phyloP scores from a whole-genome alignment of 2,888 invertebrate species.

The Lycaena phlaeas region DNA sequence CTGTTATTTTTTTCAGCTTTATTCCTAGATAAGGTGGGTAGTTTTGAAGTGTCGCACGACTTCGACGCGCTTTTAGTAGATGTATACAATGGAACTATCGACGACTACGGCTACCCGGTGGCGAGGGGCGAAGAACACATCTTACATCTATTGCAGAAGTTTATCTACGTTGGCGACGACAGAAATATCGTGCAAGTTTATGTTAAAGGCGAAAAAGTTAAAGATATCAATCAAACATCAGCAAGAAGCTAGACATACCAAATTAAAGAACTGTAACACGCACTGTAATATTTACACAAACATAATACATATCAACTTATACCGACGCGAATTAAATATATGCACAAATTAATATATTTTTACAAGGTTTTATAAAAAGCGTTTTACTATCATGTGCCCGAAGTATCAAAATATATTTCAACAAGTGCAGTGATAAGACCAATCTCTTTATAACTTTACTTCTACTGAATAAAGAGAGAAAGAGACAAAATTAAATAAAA shows the following conservation, averaged over 20 bases:
- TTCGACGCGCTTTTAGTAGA: constrained; percentile 90
- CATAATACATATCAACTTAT: too few relatives aligned
- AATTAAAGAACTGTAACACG: too few relatives aligned
- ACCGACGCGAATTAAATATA: too few relatives aligned
- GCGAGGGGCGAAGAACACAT: constrained; percentile 51
- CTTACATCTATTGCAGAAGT: constrained; percentile 79
- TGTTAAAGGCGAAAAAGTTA: constrained; percentile 76
- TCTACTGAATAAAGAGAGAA: too few relatives aligned
- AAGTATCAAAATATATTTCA: too few relatives aligned
- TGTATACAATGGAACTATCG: constrained; percentile 68
- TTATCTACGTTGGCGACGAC: constrained; percentile 86
- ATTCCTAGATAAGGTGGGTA: constrained; percentile 82
- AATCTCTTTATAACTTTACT: too few relatives aligned
- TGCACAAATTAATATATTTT: too few relatives aligned
- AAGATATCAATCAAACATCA: constrained; percentile 25
- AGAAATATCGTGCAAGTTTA: constrained; percentile 84
- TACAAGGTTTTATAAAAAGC: too few relatives aligned
- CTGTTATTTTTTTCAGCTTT: constrained; percentile 80
- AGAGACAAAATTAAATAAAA: too few relatives aligned
- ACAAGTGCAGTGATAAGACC: too few relatives aligned
- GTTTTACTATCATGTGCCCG: too few relatives aligned
- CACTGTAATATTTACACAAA: too few relatives aligned
- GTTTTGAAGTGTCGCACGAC: constrained; percentile 84
- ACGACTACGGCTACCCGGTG: constrained; percentile 48
- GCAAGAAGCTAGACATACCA: neutral